A percentile compares a stretch with the other conserved stretches of the same genome.
Conservation (phyloP, 2,888 invertebrate species). For the Suillia variegata region DNA sequence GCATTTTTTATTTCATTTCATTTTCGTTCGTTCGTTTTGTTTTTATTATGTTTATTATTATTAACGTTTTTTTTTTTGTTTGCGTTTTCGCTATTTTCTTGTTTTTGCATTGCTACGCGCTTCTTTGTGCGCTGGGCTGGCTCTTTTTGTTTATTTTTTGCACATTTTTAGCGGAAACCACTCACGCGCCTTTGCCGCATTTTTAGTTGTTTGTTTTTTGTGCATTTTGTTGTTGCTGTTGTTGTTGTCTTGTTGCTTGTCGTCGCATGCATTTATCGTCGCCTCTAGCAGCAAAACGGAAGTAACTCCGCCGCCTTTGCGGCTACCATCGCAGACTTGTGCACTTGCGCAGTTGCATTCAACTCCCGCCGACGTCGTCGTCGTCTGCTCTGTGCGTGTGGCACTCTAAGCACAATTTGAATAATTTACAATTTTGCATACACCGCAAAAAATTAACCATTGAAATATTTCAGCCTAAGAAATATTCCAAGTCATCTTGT, state of each 20-base stretch:
- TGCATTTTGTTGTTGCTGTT: constrained; percentile 6
- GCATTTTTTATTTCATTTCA: too few species aligned
- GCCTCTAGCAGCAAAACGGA: constrained; percentile 25
- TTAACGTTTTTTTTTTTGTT: background rate
- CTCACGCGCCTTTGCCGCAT: constrained; percentile 7
- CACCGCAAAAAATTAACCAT: background rate
- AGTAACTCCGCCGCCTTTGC: constrained; percentile 41
- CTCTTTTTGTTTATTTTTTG: too few species aligned
- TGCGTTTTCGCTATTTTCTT: constrained; percentile 13
- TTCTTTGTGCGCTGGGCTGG: constrained; percentile 13
- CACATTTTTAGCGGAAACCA: constrained; percentile 17
- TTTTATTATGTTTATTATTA: too few species aligned
- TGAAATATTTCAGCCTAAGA: too few species aligned
- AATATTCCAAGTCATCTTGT: too few species aligned
- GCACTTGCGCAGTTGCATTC: background rate
- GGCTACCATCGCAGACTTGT: constrained; percentile 34
- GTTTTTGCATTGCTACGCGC: constrained; percentile 17
- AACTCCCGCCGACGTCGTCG: too few species aligned
- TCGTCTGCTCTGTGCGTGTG: too few species aligned
- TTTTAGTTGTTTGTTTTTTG: too few species aligned
- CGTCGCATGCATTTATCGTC: background rate
- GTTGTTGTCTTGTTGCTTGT: too few species aligned
- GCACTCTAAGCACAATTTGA: background rate
- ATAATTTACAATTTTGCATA: background rate
- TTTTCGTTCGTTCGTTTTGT: too few species aligned